Evolutionary conservation across 2,113 vertebrate genomes (phyloP).

Genomic region (Apaloderma vittatum): DNA sequence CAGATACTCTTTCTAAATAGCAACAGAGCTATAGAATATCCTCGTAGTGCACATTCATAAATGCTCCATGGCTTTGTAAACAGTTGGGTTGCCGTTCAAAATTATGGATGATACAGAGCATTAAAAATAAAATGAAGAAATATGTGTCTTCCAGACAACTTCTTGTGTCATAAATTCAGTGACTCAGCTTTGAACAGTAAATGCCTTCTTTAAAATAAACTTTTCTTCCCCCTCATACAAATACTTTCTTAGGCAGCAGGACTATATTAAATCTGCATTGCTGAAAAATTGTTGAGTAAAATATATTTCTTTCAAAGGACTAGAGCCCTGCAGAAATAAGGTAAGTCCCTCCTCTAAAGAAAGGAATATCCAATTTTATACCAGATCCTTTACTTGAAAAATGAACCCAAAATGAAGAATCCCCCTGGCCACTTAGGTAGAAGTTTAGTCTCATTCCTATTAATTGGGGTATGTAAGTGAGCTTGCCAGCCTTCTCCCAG

Average conservation of each 20-base stretch:
- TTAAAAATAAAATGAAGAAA: background rate
- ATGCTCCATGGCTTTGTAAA: background rate
- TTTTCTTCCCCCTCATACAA: slow-evolving; percentile 17
- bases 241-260: slow-evolving; percentile 63
- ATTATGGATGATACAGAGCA: background rate
- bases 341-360: background rate
- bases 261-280: slow-evolving; percentile 55
- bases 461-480: background rate
- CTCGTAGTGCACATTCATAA: background rate
- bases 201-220: slow-evolving; percentile 56
- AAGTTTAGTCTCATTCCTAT: background rate
- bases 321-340: background rate
- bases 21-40: background rate
- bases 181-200: slow-evolving; percentile 65
- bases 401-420: background rate
- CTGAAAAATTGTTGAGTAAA: background rate
- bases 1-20: background rate
- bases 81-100: background rate
- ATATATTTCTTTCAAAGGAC: slow-evolving; percentile 2
- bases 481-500: background rate
- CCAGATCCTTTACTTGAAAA: background rate
- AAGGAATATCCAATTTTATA: background rate
- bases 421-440: background rate
- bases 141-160: slow-evolving; percentile 18
- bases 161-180: slow-evolving; percentile 24